A percentile compares a stretch with the other conserved stretches of the same genome.
These are phyloP conservation scores for Labrus mixtus DNA, from an alignment of 2,113 vertebrate genomes.

Conservation along the genomic window DNA sequence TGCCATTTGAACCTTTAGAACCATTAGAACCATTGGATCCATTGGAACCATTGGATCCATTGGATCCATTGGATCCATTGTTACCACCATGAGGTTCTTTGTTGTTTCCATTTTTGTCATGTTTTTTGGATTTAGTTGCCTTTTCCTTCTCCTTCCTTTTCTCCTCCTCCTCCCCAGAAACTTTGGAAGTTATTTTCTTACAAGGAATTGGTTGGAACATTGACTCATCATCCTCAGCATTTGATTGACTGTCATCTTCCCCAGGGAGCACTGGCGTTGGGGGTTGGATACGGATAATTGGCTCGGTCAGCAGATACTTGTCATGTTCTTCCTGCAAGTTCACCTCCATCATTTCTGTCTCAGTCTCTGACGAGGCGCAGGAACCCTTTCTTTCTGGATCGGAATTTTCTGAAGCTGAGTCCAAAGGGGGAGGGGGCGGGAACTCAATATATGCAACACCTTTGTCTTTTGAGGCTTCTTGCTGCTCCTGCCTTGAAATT, in stretches of 20 bases:
- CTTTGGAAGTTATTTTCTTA: slow-evolving; percentile 92
- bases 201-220: slow-evolving; percentile 91
- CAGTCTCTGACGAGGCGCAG: slow-evolving; percentile 88
- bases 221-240: slow-evolving; percentile 93
- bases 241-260: slow-evolving; percentile 90
- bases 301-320: slow-evolving; percentile 90
- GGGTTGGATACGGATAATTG: slow-evolving; percentile 95
- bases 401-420: slow-evolving; percentile 88
- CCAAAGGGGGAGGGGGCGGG: slow-evolving; percentile 96
- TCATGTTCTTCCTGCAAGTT: slow-evolving; percentile 94
- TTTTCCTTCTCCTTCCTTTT: slow-evolving; percentile 76
- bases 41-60: slow-evolving; percentile 72
- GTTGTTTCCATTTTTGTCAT: slow-evolving; percentile 85
- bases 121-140: slow-evolving; percentile 82
- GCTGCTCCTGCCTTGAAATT: slow-evolving; percentile 72
- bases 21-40: slow-evolving; percentile 70
- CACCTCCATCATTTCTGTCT: slow-evolving; percentile 95
- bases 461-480: slow-evolving; percentile 85
- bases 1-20: slow-evolving; percentile 76
- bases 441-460: slow-evolving; percentile 98
- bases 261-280: slow-evolving; percentile 91
- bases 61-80: slow-evolving; percentile 67
- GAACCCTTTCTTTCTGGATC: slow-evolving; percentile 87
- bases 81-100: slow-evolving; percentile 81
- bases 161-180: slow-evolving; percentile 84